Percentiles rank a stretch among this genome's conserved stretches.
These are phyloP conservation scores for Campylomormyrus tamandua DNA, from an alignment of 2,113 vertebrate genomes.

Conservation along the genomic window DNA sequence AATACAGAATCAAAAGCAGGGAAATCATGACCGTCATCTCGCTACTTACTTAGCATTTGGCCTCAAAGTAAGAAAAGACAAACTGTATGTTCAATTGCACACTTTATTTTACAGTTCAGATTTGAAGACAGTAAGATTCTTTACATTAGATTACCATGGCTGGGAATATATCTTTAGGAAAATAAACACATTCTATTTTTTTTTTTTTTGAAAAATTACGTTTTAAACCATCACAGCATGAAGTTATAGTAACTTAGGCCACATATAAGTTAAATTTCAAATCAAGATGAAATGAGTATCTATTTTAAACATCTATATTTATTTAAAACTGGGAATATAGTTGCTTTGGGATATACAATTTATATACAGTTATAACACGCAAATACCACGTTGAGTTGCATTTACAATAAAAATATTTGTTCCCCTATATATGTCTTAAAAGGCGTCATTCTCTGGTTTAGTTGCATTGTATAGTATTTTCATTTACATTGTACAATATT, in stretches of 20 bases:
- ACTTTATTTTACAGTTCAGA: conserved; percentile 33
- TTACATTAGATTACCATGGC: conserved; percentile 34
- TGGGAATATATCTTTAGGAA: conserved; percentile 29
- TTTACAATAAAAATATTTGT: conserved; percentile 41
- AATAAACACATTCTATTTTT: conserved; percentile 28
- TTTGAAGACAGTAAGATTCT: conserved; percentile 8
- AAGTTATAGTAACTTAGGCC: conserved; percentile 14
- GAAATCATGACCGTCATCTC: not conserved
- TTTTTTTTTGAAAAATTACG: conserved; percentile 13
- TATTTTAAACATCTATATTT: conserved; percentile 10
- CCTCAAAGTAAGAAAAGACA: not conserved
- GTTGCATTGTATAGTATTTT: conserved; percentile 2
- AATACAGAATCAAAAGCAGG: not conserved
- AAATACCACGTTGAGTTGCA: conserved; percentile 30
- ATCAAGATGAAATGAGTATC: not conserved
- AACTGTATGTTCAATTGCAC: not conserved
- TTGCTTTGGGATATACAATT: conserved; percentile 14
- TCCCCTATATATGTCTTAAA: not conserved
- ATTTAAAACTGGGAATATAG: not conserved
- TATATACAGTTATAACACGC: conserved; percentile 32
- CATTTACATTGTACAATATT: not conserved
- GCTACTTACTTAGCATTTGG: not conserved
- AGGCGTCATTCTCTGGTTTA: not conserved
- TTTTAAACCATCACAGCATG: conserved; percentile 24
- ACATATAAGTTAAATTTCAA: not conserved